These are phyloP conservation scores for Montipora capricornis DNA, from an alignment of 64 coral and sea anemone genomes.

Conservation along the genomic window DNA sequence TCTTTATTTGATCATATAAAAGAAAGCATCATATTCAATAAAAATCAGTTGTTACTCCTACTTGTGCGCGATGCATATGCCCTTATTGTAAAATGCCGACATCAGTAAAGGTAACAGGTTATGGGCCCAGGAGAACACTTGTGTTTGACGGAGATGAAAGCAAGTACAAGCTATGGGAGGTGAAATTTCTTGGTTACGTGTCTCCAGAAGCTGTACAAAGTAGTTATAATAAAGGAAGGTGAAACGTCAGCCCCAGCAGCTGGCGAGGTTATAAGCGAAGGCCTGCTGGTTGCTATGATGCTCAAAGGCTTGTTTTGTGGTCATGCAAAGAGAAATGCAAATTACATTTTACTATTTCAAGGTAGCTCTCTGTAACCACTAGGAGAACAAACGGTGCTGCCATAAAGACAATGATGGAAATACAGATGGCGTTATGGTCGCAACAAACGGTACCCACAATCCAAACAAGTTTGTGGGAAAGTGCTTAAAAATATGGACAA, in stretches of 20 bases:
- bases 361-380: not conserved
- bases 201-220: constrained; percentile 23
- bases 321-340: too few relatives aligned
- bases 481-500: constrained; percentile 27
- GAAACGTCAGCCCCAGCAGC: not conserved
- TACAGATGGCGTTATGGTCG: not conserved
- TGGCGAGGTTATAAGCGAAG: not conserved
- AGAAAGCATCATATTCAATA: too few relatives aligned
- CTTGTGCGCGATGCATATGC: too few relatives aligned
- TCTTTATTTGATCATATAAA: too few relatives aligned
- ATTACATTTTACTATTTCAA: too few relatives aligned
- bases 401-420: not conserved
- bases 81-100: too few relatives aligned
- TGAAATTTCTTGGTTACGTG: constrained; percentile 18
- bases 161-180: constrained; percentile 33
- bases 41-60: too few relatives aligned
- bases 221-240: not conserved
- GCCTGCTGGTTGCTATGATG: not conserved
- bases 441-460: too few relatives aligned
- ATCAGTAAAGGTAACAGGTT: not conserved
- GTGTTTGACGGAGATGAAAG: constrained; percentile 25
- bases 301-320: not conserved
- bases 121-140: constrained; percentile 44
- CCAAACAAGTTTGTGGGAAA: not conserved
- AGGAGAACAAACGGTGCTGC: not conserved